A percentile compares a stretch with the other conserved stretches of the same genome.
These are phyloP conservation scores for Tylochromis polylepis DNA, from an alignment of 2,113 vertebrate genomes.

Conservation along the genomic window DNA sequence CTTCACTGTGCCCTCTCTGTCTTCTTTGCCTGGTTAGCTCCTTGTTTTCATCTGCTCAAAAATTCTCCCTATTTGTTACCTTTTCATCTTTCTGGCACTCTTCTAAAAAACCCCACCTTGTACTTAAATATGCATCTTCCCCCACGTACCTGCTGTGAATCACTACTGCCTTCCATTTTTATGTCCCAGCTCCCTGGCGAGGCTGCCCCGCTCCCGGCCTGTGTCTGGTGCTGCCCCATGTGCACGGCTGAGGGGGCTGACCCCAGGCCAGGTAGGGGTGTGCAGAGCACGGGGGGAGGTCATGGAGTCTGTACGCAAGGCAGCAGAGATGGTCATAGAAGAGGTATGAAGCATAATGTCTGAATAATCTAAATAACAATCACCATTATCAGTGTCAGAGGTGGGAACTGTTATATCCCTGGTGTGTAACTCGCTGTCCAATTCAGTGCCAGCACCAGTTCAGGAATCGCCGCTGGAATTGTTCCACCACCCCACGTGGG, in stretches of 20 bases:
- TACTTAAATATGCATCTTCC: slow-evolving; percentile 11
- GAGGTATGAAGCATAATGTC: slow-evolving; percentile 57
- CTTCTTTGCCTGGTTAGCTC: slow-evolving; percentile 22
- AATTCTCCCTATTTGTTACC: slow-evolving; percentile 31
- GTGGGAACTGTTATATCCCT: background rate
- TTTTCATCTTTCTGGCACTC: slow-evolving; percentile 14
- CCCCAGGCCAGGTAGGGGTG: slow-evolving; percentile 71
- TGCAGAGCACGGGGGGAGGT: slow-evolving; percentile 73
- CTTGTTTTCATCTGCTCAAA: slow-evolving; percentile 48
- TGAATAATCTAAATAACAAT: background rate
- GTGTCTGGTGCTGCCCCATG: slow-evolving; percentile 67
- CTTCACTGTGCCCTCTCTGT: slow-evolving; percentile 34
- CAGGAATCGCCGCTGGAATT: slow-evolving; percentile 73
- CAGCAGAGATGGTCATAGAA: slow-evolving; percentile 72
- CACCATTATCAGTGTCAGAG: background rate
- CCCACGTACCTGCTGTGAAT: background rate
- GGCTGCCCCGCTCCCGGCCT: slow-evolving; percentile 69
- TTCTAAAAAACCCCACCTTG: background rate
- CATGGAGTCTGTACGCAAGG: slow-evolving; percentile 72
- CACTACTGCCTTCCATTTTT: background rate
- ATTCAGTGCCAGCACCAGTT: slow-evolving; percentile 76
- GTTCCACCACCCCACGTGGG: slow-evolving; percentile 75
- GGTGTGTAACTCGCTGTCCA: background rate
- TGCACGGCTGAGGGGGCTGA: slow-evolving; percentile 66
- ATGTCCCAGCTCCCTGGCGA: slow-evolving; percentile 70